phyloP scores from a whole-genome alignment of 2,797 vertebrate genomes.

The Selene dorsalis region DNA sequence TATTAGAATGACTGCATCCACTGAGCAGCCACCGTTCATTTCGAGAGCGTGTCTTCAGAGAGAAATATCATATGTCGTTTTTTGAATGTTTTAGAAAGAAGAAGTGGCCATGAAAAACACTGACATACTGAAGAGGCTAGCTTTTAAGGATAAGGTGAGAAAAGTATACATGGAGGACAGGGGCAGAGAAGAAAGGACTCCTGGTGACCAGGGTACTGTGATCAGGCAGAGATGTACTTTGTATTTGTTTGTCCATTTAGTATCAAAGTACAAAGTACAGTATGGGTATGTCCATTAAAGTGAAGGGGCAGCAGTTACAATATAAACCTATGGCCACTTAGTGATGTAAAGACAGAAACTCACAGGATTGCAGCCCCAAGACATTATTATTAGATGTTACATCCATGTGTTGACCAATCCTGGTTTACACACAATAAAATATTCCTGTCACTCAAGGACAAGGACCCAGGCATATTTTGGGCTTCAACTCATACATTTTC shows the following conservation, averaged over 20 bases:
- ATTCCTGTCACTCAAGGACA: too few relatives aligned
- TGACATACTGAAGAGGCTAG: slow-evolving; percentile 42
- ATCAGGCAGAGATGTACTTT: neutral
- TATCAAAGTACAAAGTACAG: too few relatives aligned
- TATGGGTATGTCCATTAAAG: too few relatives aligned
- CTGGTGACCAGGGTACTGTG: slow-evolving; percentile 2
- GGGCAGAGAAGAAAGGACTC: slow-evolving; percentile 5
- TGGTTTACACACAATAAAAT: too few relatives aligned
- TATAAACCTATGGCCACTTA: neutral
- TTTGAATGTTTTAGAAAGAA: slow-evolving; percentile 62
- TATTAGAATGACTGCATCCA: slow-evolving; percentile 60
- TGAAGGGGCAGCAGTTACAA: neutral
- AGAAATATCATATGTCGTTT: slow-evolving; percentile 65
- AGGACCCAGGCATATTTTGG: too few relatives aligned
- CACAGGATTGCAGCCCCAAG: neutral
- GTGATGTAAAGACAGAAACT: neutral
- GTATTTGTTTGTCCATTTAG: neutral
- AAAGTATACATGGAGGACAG: slow-evolving; percentile 22
- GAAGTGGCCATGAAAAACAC: slow-evolving; percentile 43
- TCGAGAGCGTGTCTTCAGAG: slow-evolving; percentile 60
- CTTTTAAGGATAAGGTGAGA: slow-evolving; percentile 65
- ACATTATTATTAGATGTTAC: neutral
- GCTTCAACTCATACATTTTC: neutral
- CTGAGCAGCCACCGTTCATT: slow-evolving; percentile 65
- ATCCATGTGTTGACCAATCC: too few relatives aligned